Conservation (phyloP, 2,888 invertebrate species). For the Tridacna gigas region DNA sequence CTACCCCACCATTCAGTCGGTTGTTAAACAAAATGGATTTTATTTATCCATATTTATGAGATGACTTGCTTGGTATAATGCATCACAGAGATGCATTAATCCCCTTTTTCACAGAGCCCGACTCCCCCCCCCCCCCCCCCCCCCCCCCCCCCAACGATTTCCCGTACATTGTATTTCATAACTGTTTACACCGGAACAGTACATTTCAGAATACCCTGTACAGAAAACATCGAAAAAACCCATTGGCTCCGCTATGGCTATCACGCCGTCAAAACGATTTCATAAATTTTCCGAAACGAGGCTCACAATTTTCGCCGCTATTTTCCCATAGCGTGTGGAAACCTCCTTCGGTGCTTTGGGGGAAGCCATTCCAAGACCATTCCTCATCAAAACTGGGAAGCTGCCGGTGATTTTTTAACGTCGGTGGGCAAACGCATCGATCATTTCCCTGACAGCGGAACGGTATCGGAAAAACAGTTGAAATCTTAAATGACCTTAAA, state of each 20-base stretch:
- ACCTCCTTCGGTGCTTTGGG: conserved; percentile 40
- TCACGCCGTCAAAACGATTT: conserved; percentile 47
- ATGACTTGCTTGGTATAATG: too few species aligned
- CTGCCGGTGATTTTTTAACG: conserved; percentile 52
- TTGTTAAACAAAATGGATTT: too few species aligned
- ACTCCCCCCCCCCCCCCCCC: too few species aligned
- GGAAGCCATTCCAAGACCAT: conserved; percentile 29
- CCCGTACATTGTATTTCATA: too few species aligned
- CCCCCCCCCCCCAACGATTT: too few species aligned
- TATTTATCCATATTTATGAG: too few species aligned
- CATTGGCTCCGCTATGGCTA: conserved; percentile 52
- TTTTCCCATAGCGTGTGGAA: conserved; percentile 55
- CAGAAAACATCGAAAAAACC: too few species aligned
- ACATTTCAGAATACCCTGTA: too few species aligned
- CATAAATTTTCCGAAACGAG: conserved; percentile 58
- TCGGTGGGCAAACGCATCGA: conserved; percentile 45
- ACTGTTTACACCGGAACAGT: too few species aligned
- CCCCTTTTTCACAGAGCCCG: too few species aligned
- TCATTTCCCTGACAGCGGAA: conserved; percentile 51
- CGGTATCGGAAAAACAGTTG: conserved; percentile 60
- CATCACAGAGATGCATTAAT: too few species aligned
- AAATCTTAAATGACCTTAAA: conserved; percentile 58
- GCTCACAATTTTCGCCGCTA: conserved; percentile 29
- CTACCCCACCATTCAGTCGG: too few species aligned
- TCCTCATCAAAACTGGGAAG: conserved; percentile 40